Conservation (phyloP, 2,113 vertebrate species). For the Muscicapa adusta region DNA sequence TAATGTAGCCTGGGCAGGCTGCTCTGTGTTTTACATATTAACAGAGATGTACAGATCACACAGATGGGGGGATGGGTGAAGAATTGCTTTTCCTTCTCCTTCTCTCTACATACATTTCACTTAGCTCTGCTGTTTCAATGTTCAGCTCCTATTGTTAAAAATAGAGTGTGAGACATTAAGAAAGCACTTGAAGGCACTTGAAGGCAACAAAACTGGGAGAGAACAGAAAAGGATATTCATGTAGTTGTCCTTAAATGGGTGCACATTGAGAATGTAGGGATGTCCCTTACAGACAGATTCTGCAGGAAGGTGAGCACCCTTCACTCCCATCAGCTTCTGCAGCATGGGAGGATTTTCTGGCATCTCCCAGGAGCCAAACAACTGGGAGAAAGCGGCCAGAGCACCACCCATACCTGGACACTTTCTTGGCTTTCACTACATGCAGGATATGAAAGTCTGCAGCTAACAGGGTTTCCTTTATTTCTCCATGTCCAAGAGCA, state of each 20-base stretch:
- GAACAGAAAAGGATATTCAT: neutral
- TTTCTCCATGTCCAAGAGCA: neutral
- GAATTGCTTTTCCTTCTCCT: constrained; percentile 32
- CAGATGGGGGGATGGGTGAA: neutral
- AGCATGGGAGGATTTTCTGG: neutral
- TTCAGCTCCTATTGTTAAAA: constrained; percentile 14
- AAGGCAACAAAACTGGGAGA: neutral
- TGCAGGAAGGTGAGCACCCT: neutral
- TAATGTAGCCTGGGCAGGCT: neutral
- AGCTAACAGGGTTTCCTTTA: neutral
- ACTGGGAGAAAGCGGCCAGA: fast-evolving
- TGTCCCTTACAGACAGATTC: neutral
- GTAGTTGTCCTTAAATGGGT: neutral
- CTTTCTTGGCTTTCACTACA: neutral
- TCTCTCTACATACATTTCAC: neutral
- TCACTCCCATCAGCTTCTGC: neutral
- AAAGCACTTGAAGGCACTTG: neutral
- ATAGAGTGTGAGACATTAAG: neutral
- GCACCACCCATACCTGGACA: neutral
- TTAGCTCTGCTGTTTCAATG: neutral
- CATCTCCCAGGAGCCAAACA: neutral
- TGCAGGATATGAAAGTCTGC: neutral
- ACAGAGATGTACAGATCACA: neutral
- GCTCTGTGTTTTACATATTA: constrained; percentile 4
- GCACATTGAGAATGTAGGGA: neutral